Evolutionary conservation across 2,888 invertebrate species (phyloP).

Genomic region (Saturnia pavonia): DNA sequence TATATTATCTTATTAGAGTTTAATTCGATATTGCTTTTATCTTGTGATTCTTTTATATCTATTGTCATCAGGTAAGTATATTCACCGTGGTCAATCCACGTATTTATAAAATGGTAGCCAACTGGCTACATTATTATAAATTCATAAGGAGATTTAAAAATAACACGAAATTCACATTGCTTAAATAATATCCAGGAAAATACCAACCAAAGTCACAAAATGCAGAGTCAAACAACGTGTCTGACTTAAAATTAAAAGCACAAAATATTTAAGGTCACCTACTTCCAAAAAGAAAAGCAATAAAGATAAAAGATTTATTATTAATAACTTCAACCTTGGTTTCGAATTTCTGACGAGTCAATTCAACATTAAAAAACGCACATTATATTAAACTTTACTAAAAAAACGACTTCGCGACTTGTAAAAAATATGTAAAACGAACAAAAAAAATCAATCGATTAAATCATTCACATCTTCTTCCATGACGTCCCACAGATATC

Average conservation of each 20-base stretch:
- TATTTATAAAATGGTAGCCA: too few species aligned
- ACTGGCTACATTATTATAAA: too few species aligned
- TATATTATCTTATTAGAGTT: too few species aligned
- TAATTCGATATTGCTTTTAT: not conserved
- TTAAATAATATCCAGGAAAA: not conserved
- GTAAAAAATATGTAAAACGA: not conserved
- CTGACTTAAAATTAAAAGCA: not conserved
- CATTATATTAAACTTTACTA: conserved; percentile 6
- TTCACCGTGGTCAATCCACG: too few species aligned
- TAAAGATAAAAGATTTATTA: too few species aligned
- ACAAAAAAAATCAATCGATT: conserved; percentile 16
- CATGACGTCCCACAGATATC: conserved; percentile 60
- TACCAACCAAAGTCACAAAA: not conserved
- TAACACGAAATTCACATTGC: too few species aligned
- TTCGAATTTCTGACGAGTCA: not conserved
- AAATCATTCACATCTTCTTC: conserved; percentile 52
- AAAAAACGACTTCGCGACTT: not conserved
- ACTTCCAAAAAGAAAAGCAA: not conserved
- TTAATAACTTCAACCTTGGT: not conserved
- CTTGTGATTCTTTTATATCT: not conserved
- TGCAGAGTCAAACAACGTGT: too few species aligned
- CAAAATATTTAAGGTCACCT: not conserved
- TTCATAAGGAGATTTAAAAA: not conserved
- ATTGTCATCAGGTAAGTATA: too few species aligned
- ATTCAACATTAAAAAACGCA: not conserved